These are phyloP conservation scores for Psettodes erumei DNA, from an alignment of 2,113 vertebrate species.

Conservation along the genomic window DNA sequence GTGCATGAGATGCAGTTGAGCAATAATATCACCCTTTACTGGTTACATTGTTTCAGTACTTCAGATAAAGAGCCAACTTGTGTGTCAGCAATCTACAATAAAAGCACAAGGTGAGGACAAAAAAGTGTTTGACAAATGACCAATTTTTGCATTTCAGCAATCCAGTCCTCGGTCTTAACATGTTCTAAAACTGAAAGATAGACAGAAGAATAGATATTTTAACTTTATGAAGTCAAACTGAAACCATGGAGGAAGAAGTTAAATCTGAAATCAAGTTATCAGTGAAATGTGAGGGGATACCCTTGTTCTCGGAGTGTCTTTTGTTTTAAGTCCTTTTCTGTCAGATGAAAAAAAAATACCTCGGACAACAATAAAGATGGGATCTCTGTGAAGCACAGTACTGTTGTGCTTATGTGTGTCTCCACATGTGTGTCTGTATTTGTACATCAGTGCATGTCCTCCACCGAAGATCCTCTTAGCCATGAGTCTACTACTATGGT, in stretches of 20 bases:
- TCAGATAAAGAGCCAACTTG: conserved; percentile 41
- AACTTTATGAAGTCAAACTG: conserved; percentile 31
- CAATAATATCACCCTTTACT: conserved; percentile 73
- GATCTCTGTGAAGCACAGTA: conserved; percentile 78
- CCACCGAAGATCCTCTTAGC: conserved; percentile 42
- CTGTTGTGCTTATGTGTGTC: conserved; percentile 33
- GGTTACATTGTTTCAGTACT: conserved; percentile 44
- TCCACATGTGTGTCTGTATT: conserved; percentile 32
- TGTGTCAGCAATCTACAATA: conserved; percentile 47
- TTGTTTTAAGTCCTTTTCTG: conserved; percentile 21
- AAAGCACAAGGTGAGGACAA: conserved; percentile 41
- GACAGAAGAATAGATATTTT: conserved; percentile 37
- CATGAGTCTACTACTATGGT: conserved; percentile 50
- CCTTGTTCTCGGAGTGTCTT: conserved; percentile 40
- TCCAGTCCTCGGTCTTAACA: conserved; percentile 31
- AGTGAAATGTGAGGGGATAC: conserved; percentile 46
- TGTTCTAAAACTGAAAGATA: conserved; percentile 11
- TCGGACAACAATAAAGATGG: conserved; percentile 38
- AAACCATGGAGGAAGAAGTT: conserved; percentile 26
- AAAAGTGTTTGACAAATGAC: conserved; percentile 52
- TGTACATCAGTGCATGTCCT: conserved; percentile 75
- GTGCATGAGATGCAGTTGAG: conserved; percentile 74
- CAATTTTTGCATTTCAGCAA: conserved; percentile 31
- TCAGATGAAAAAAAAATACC: conserved; percentile 17
- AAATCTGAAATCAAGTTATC: conserved; percentile 42